Conservation (phyloP, 2,113 vertebrate genomes). For the Vulpes lagopus region DNA sequence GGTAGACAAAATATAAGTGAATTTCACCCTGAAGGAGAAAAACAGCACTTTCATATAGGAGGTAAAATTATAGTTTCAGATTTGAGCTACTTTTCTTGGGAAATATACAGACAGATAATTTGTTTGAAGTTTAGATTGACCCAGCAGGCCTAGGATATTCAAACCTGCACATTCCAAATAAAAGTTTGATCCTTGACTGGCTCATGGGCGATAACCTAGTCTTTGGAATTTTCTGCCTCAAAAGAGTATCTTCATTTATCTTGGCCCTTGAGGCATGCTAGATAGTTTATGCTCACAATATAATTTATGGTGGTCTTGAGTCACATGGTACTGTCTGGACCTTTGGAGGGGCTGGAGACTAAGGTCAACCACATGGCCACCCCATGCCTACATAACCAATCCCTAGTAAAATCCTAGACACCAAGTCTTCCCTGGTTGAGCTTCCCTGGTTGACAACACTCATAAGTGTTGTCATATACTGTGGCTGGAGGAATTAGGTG, state of each 20-base stretch:
- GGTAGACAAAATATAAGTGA: neutral
- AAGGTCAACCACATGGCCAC: neutral
- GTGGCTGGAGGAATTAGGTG: neutral
- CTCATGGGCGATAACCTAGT: neutral
- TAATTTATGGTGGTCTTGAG: neutral
- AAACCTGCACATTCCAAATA: neutral
- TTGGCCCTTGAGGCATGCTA: neutral
- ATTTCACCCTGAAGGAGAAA: neutral
- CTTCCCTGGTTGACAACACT: neutral
- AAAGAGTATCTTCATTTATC: neutral
- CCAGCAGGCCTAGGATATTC: neutral
- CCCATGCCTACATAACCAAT: neutral
- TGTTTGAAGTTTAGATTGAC: neutral
- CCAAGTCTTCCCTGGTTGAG: neutral
- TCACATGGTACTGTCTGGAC: neutral
- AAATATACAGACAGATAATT: neutral
- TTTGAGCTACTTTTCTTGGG: neutral
- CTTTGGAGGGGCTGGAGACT: neutral
- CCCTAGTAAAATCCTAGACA: neutral
- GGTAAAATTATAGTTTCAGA: neutral
- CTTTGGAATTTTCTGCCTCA: neutral
- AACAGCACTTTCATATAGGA: neutral
- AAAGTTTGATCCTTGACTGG: neutral
- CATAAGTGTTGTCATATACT: neutral
- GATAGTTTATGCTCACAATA: neutral